phyloP scores from a whole-genome alignment of 2,888 invertebrate species.

The Uropetala carovei region DNA sequence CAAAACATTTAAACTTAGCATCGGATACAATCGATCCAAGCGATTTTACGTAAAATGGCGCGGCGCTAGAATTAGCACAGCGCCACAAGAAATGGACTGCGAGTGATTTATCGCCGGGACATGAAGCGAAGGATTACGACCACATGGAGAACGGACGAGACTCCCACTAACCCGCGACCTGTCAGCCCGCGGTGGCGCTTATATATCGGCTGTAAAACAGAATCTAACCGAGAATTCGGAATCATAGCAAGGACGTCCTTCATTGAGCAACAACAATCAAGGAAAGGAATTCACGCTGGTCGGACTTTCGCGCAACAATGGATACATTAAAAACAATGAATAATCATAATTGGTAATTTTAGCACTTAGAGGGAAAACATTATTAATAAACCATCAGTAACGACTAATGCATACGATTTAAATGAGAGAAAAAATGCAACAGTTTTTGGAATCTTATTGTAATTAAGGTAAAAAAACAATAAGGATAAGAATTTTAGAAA shows the following conservation, averaged over 20 bases:
- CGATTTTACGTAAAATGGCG: too few relatives aligned
- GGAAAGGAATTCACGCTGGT: neutral
- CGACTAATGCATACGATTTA: neutral
- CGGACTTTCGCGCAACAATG: neutral
- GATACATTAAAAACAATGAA: neutral
- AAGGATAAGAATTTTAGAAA: too few relatives aligned
- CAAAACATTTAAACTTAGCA: neutral
- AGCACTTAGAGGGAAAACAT: neutral
- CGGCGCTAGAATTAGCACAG: too few relatives aligned
- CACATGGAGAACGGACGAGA: neutral
- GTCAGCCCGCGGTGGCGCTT: neutral
- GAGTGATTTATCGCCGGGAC: conserved; percentile 7
- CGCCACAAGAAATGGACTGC: neutral
- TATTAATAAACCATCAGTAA: neutral
- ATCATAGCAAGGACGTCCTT: neutral
- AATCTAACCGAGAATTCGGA: neutral
- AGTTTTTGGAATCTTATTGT: too few relatives aligned
- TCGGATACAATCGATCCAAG: too few relatives aligned
- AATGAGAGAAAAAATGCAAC: too few relatives aligned
- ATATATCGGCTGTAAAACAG: conserved; percentile 3
- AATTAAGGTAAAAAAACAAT: too few relatives aligned
- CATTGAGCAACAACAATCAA: neutral
- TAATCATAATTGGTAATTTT: neutral
- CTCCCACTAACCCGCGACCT: conserved; percentile 20
- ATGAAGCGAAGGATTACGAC: neutral